Percentiles rank a stretch among this genome's conserved stretches.
Evolutionary conservation across 2,113 vertebrate genomes (phyloP).

Genomic region (Rana temporaria): DNA sequence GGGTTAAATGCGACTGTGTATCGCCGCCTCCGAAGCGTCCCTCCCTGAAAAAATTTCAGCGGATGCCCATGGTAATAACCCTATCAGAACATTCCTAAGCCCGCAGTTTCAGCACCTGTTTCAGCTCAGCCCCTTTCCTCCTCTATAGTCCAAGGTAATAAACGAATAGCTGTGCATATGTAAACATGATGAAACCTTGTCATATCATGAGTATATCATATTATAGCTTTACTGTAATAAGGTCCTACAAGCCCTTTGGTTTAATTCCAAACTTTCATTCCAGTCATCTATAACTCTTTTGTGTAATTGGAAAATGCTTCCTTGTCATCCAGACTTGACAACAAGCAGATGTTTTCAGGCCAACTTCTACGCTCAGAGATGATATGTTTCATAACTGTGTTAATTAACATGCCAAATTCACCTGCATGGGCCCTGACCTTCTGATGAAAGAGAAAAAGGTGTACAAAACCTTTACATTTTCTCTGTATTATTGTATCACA

Average conservation of each 20-base stretch:
- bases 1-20: too few relatives aligned
- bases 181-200: background rate
- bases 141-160: background rate
- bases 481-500: background rate
- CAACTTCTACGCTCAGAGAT: background rate
- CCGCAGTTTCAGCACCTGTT: background rate
- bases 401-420: constrained; percentile 33
- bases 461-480: background rate
- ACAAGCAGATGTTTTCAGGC: constrained; percentile 17
- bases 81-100: background rate
- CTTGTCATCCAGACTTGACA: constrained; percentile 24
- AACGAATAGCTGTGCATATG: constrained; percentile 1
- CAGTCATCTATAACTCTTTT: constrained; percentile 9
- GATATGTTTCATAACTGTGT: constrained; percentile 22
- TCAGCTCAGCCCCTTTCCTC: background rate
- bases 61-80: too few relatives aligned
- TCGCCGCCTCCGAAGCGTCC: too few relatives aligned
- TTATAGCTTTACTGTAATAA: constrained; percentile 29
- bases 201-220: constrained; percentile 13
- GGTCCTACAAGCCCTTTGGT: background rate
- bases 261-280: background rate
- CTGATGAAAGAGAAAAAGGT: background rate
- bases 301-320: constrained; percentile 40
- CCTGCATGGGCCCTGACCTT: constrained; percentile 10
- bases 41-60: too few relatives aligned